phyloP scores from a whole-genome alignment of 2,888 invertebrate species.

The Leptodirus hochenwartii region DNA sequence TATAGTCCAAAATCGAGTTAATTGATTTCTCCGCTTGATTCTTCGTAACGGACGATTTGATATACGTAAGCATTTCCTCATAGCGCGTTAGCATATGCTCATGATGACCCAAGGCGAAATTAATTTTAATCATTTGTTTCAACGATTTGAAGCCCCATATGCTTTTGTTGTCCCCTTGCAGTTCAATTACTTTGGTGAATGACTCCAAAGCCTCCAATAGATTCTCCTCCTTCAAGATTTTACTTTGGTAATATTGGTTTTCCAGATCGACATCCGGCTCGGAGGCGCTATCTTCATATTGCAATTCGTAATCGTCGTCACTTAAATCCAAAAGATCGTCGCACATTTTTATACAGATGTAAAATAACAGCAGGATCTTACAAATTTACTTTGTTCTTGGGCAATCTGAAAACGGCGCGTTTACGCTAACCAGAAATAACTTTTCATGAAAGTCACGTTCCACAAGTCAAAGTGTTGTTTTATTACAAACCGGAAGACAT shows the following conservation, averaged over 20 bases:
- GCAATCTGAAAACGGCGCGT: too few relatives aligned
- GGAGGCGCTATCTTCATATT: slow-evolving; percentile 96
- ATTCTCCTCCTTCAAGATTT: slow-evolving; percentile 91
- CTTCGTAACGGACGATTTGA: slow-evolving; percentile 94
- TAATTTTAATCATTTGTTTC: slow-evolving; percentile 99
- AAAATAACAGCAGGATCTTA: slow-evolving; percentile 1
- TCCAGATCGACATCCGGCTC: slow-evolving; percentile 98
- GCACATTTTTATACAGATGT: slow-evolving; percentile 11
- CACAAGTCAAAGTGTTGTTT: too few relatives aligned
- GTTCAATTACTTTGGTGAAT: slow-evolving; percentile 89
- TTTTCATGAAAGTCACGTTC: too few relatives aligned
- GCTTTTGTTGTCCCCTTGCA: slow-evolving; percentile 92
- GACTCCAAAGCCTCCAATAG: slow-evolving; percentile 75
- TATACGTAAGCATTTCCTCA: slow-evolving; percentile 88
- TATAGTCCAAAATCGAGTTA: slow-evolving; percentile 96
- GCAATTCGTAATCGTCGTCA: slow-evolving; percentile 91
- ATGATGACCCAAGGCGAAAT: slow-evolving; percentile 73
- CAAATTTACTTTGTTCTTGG: slow-evolving; percentile 5
- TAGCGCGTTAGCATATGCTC: slow-evolving; percentile 50
- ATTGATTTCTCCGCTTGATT: slow-evolving; percentile 99
- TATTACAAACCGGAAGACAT: too few relatives aligned
- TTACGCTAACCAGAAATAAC: too few relatives aligned
- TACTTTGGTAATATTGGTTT: slow-evolving; percentile 98
- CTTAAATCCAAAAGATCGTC: slow-evolving; percentile 93
- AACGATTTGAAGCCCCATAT: slow-evolving; percentile 99